Conservation (phyloP, 1,140 invertebrate species). For the Oncopodura yosiiana region DNA sequence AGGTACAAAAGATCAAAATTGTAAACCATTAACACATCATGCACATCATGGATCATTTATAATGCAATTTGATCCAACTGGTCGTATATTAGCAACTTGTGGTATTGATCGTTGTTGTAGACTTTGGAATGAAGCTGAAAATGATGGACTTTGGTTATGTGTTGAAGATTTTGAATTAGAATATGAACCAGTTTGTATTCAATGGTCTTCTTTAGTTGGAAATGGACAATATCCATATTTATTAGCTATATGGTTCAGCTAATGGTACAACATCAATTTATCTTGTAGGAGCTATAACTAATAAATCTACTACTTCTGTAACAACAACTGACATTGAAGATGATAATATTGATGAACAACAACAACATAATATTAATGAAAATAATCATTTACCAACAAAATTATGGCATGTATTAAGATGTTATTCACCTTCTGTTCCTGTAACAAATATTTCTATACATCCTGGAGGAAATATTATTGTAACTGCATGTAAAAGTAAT, state of each 20-base stretch:
- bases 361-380: neutral
- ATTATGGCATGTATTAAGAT: slow-evolving; percentile 43
- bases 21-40: neutral
- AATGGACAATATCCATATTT: slow-evolving; percentile 37
- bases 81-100: slow-evolving; percentile 46
- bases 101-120: slow-evolving; percentile 41
- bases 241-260: slow-evolving; percentile 44
- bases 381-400: slow-evolving; percentile 19
- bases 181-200: slow-evolving; percentile 41
- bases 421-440: slow-evolving; percentile 47
- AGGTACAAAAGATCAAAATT: slow-evolving; percentile 8
- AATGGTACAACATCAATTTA: slow-evolving; percentile 48
- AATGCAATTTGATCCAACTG: slow-evolving; percentile 47
- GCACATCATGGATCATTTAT: slow-evolving; percentile 37
- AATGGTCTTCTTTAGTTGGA: slow-evolving; percentile 45
- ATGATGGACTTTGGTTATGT: slow-evolving; percentile 36
- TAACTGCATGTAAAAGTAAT: slow-evolving; percentile 44
- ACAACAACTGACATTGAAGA: slow-evolving; percentile 38
- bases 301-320: neutral
- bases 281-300: slow-evolving; percentile 37
- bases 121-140: slow-evolving; percentile 44
- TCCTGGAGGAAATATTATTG: slow-evolving; percentile 46
- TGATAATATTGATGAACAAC: slow-evolving; percentile 9
- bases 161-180: slow-evolving; percentile 40
- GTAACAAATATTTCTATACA: slow-evolving; percentile 47